Base-by-base conservation (phyloP, 2,797 vertebrate genomes). In the Podargus strigoides region DNA sequence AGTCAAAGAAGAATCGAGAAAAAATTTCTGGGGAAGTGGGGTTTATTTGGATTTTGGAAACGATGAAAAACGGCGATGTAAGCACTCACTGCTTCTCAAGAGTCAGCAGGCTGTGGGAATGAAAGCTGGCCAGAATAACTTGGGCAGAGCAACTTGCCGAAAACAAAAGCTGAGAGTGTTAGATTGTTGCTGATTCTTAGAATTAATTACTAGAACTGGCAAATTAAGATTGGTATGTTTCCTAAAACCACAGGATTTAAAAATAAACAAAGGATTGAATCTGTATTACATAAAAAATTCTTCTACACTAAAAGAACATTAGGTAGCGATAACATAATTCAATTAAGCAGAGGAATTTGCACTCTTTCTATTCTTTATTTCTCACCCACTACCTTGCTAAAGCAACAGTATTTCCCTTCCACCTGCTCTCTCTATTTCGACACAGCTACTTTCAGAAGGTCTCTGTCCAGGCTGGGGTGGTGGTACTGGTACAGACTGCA, bases 181-280 rank as follows among this genome's bases (percentile, higher is more conserved):
- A 77, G 62, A 90, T 67, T 49, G 66, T 70, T 95, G 92, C 41
- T 87, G 83, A 76, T 88, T 91, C 63, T 93, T 84, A 70, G 78
- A 94, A 92, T 91, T 92, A 93, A 91, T 91, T 80, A 75, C 49
- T 64, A 94, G 52, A 81, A 67, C 59, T 91, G 64, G 67, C 70
- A 94, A 91, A 92, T 95, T 94, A 94, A 77, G 70, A 89, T 85
- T 83, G 77, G 68, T 90, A 83, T 5, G n/a, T 69, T 95, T 95
- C 88, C 91, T 75, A 89, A 95, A 95, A 41, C 74, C 58, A 93
- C 1, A 0, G 34, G 77, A 86, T 72, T 90, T 78, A 85, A 92
- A 93, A 94, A 86, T 39, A 92, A 95, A 86, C 87, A 94, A 91
- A 89, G 74, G 93, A 94, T 82, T 92, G 46, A 85, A 69, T 82